Evolutionary conservation across 2,797 vertebrate species (phyloP), one percentile per base, ranked within the genome.

Genomic region (Columba guinea): DNA sequence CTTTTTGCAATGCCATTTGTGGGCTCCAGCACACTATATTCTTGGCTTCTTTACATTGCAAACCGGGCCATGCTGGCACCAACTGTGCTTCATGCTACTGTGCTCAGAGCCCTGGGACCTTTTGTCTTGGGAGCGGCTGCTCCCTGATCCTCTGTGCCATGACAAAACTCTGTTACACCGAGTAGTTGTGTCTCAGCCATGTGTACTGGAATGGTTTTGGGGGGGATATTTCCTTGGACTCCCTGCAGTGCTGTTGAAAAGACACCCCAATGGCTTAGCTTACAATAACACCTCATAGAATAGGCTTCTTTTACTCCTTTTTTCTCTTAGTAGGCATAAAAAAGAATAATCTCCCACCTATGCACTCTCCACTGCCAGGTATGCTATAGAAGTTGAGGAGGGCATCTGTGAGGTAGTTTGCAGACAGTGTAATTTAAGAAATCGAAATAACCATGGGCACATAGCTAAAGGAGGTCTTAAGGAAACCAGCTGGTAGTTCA

Each of bases 371-470:
- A 28, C 14, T 83, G 17, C 41, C 0, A 1, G 34, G 5, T 77
- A 24, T 52, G 20, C 35, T 70, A 1, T 64, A 77, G 68, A 39
- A 49, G n/a, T 52, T 89, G 28, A 56, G 49, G 28, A 78, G 44
- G n/a, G 41, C 27, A 69, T 78, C 34, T 4, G 0, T 60, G 53
- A 71, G 22, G 35, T 46, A 75, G 73, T 28, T 46, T 68, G 71
- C 30, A 55, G 53, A 86, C 77, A 26, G 58, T 0, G 0, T 59
- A 28, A 39, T 55, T 73, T 69, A 69, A 81, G 55, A 82, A 69
- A 30, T 39, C 0, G 2, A 76, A 76, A 32, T 52, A 86, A 32
- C 21, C 0, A 0, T 52, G 6, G 34, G 35, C 20, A 62, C 4
- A 5, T 39, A 82, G 34, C 44, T 83, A 58, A 73, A 85, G 56